Evolutionary conservation across 2,797 vertebrate genomes (phyloP).

Genomic region (Lindbergichthys nudifrons): DNA sequence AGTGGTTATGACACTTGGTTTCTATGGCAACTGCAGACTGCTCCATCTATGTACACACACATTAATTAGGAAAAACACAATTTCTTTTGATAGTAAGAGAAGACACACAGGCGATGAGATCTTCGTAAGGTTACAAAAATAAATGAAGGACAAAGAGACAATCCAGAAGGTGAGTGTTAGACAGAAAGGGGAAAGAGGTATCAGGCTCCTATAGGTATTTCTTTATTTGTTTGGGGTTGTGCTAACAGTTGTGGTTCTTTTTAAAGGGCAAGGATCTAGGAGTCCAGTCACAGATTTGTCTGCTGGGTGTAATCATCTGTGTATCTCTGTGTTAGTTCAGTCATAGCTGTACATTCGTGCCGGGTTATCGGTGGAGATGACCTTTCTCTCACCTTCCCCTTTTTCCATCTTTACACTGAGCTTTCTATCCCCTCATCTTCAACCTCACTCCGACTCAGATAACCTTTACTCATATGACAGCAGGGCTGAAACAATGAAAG

Average conservation of each 20-base stretch:
- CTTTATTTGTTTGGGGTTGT: neutral
- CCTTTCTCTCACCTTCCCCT: conserved; percentile 54
- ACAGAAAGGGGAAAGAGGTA: conserved; percentile 6
- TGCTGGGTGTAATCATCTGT: conserved; percentile 18
- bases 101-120: conserved; percentile 11
- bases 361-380: conserved; percentile 53
- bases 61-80: conserved; percentile 47
- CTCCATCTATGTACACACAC: conserved; percentile 4
- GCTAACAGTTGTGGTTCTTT: conserved; percentile 22
- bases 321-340: conserved; percentile 7
- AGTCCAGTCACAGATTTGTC: conserved; percentile 12
- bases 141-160: neutral
- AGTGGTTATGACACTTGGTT: conserved; percentile 44
- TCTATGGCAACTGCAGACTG: conserved; percentile 45
- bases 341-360: conserved; percentile 32
- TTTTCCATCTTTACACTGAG: conserved; percentile 40
- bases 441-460: conserved; percentile 51
- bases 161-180: conserved; percentile 6
- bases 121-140: neutral
- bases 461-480: conserved; percentile 71
- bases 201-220: neutral
- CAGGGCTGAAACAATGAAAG: conserved; percentile 58
- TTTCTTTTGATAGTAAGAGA: neutral
- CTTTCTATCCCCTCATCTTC: conserved; percentile 38
- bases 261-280: conserved; percentile 32